phyloP scores from a whole-genome alignment of 2,113 vertebrate species.

The Pseudopipra pipra region DNA sequence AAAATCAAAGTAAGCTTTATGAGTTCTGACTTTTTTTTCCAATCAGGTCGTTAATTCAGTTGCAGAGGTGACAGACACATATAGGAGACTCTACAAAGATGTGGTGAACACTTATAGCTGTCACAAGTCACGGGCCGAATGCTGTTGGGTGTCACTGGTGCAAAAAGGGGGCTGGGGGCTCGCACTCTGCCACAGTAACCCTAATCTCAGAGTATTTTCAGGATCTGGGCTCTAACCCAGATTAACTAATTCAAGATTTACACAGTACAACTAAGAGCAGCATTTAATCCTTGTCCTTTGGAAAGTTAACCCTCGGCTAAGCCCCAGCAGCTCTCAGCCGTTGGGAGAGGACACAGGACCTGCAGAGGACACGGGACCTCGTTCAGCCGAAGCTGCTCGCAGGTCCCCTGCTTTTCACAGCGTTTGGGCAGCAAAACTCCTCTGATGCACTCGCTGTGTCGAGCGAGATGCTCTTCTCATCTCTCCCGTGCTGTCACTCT shows the following conservation, averaged over 20 bases:
- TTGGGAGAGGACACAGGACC: neutral
- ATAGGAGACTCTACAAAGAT: neutral
- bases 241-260: neutral
- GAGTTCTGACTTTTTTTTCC: neutral
- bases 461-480: neutral
- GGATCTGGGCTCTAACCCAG: neutral
- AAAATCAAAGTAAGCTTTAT: constrained; percentile 35
- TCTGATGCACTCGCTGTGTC: rapidly evolving
- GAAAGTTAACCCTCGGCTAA: neutral
- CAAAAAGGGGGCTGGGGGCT: neutral
- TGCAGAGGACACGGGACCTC: neutral
- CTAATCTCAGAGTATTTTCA: neutral
- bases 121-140: rapidly evolving
- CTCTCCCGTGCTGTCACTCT: neutral
- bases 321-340: neutral
- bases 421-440: neutral
- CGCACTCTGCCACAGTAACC: neutral
- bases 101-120: rapidly evolving
- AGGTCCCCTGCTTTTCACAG: neutral
- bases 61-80: neutral
- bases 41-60: neutral
- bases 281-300: neutral
- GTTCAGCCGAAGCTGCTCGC: neutral
- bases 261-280: neutral
- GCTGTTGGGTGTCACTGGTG: neutral